Conservation (phyloP, 2,888 invertebrate genomes). For the Acholoe squamosa region DNA sequence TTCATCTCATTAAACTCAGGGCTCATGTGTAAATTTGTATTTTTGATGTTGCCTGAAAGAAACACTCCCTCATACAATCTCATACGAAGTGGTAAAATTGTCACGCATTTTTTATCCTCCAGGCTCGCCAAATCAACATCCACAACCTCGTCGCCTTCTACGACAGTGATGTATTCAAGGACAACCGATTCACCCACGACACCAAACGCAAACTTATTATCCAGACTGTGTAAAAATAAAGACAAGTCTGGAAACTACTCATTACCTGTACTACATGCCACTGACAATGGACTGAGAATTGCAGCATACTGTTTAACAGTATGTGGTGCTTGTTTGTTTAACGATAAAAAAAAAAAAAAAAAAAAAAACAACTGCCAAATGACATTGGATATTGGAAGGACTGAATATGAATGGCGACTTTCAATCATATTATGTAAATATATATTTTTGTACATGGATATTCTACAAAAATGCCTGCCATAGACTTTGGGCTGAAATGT, state of each 20-base stretch:
- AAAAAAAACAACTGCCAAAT: neutral
- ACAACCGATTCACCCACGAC: conserved; percentile 94
- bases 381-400: neutral
- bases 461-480: neutral
- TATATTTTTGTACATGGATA: conserved; percentile 47
- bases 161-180: conserved; percentile 93
- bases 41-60: too few relatives aligned
- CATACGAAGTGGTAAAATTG: too few relatives aligned
- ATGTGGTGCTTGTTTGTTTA: neutral
- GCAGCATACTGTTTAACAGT: conserved; percentile 4
- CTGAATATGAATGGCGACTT: neutral
- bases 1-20: too few relatives aligned
- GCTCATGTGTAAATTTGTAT: too few relatives aligned
- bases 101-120: conserved; percentile 82
- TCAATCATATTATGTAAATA: conserved; percentile 35
- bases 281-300: neutral
- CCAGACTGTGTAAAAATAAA: conserved; percentile 84
- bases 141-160: conserved; percentile 95
- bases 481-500: neutral
- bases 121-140: conserved; percentile 96
- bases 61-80: too few relatives aligned
- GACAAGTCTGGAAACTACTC: neutral
- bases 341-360: neutral
- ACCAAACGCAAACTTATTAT: conserved; percentile 92
- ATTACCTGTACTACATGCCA: neutral